A percentile compares a stretch with the other conserved stretches of the same genome.
phyloP scores from a whole-genome alignment of 2,797 vertebrate genomes.

The Eulemur rubriventer region DNA sequence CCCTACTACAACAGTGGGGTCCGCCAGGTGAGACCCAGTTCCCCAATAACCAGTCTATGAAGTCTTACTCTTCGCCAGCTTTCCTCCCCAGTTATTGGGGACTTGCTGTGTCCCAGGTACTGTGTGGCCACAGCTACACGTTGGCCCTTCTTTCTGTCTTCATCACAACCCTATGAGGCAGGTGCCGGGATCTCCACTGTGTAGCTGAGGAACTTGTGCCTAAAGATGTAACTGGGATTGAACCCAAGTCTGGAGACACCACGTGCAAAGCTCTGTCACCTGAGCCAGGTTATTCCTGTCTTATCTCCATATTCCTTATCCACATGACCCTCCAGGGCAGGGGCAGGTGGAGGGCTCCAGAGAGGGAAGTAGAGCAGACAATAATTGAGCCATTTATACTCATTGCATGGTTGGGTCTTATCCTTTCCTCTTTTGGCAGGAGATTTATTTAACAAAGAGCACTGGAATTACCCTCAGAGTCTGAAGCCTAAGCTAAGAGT shows the following conservation, averaged over 20 bases:
- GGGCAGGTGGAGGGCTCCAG: background rate
- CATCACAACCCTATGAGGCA: background rate
- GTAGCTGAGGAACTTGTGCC: background rate
- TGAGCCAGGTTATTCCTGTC: background rate
- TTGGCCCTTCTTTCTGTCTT: background rate
- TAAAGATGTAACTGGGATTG: background rate
- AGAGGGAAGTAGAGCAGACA: background rate
- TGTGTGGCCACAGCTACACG: background rate
- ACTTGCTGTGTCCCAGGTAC: background rate
- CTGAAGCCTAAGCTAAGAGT: background rate
- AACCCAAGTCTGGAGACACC: background rate
- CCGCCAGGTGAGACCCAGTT: background rate
- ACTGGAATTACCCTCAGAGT: background rate
- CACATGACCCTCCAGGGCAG: background rate
- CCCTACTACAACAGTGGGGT: background rate
- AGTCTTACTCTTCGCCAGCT: background rate
- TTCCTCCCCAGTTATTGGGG: background rate
- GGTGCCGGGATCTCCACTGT: background rate
- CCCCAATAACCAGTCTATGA: background rate
- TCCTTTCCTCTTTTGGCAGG: background rate
- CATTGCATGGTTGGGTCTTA: background rate
- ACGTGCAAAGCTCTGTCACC: background rate
- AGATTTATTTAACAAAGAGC: background rate
- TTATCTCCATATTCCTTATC: background rate
- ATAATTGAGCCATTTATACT: background rate